A percentile compares a stretch with the other conserved stretches of the same genome.
Evolutionary conservation across 2,888 invertebrate species (phyloP).

Genomic region (Protonemura montana): DNA sequence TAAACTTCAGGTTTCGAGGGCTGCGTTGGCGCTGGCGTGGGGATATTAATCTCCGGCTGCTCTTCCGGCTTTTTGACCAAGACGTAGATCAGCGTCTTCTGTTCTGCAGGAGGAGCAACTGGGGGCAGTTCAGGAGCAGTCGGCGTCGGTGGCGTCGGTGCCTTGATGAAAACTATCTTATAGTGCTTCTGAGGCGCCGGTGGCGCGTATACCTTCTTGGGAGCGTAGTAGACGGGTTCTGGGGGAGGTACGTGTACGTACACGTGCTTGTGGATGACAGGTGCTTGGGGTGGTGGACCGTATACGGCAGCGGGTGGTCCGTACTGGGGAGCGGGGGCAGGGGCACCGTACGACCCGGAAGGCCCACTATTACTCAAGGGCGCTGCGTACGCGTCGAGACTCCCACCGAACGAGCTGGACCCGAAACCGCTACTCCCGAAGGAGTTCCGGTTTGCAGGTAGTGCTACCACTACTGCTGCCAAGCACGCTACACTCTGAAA

Average conservation of each 20-base stretch:
- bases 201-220: slow-evolving; percentile 58
- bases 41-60: slow-evolving; percentile 79
- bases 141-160: slow-evolving; percentile 63
- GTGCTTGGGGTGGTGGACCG: slow-evolving; percentile 69
- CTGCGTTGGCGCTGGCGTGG: slow-evolving; percentile 82
- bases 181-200: slow-evolving; percentile 76
- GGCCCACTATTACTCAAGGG: slow-evolving; percentile 54
- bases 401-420: slow-evolving; percentile 54
- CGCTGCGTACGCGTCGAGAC: slow-evolving; percentile 64
- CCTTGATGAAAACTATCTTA: slow-evolving; percentile 85
- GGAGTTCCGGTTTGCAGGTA: slow-evolving; percentile 40
- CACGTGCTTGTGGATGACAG: slow-evolving; percentile 87
- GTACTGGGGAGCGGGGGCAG: slow-evolving; percentile 61
- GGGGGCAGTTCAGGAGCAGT: slow-evolving; percentile 61
- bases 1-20: slow-evolving; percentile 90
- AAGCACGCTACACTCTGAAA: slow-evolving; percentile 43
- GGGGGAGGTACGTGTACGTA: slow-evolving; percentile 91
- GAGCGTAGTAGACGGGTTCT: slow-evolving; percentile 76
- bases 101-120: slow-evolving; percentile 83
- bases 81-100: slow-evolving; percentile 88
- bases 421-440: slow-evolving; percentile 57
- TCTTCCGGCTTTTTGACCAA: slow-evolving; percentile 89
- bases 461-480: slow-evolving; percentile 43
- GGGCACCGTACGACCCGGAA: slow-evolving; percentile 16
- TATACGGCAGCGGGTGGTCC: slow-evolving; percentile 62